phyloP scores from a whole-genome alignment of 2,888 invertebrate species.

The Drosophila niveifrons region DNA sequence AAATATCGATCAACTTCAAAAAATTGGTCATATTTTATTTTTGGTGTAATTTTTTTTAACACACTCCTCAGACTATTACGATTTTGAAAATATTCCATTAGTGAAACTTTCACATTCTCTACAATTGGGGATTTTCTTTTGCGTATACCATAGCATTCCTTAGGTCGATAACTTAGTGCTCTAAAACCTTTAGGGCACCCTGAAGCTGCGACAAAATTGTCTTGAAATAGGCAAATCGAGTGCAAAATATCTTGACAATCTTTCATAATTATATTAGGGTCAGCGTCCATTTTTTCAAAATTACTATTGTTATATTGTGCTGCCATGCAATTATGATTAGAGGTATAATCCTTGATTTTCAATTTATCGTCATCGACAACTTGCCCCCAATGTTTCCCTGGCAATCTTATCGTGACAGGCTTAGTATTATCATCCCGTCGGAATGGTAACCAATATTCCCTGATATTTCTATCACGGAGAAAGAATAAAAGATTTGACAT shows the following conservation, averaged over 20 bases:
- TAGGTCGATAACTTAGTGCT: constrained; percentile 72
- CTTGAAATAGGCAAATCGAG: constrained; percentile 73
- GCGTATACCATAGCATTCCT: constrained; percentile 77
- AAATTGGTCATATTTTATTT: constrained; percentile 6
- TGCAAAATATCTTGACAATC: constrained; percentile 69
- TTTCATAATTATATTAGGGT: background rate
- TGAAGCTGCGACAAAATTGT: constrained; percentile 55
- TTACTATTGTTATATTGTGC: constrained; percentile 7
- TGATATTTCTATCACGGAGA: constrained; percentile 52
- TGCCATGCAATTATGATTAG: constrained; percentile 71
- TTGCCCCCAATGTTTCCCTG: constrained; percentile 85
- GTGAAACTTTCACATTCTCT: constrained; percentile 31
- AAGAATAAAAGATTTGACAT: constrained; percentile 5
- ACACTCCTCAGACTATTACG: constrained; percentile 58
- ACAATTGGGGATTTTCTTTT: constrained; percentile 22
- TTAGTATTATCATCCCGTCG: constrained; percentile 81
- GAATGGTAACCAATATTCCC: constrained; percentile 86
- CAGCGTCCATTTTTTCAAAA: background rate
- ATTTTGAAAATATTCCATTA: constrained; percentile 66
- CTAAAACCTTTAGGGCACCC: constrained; percentile 73
- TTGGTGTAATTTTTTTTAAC: constrained; percentile 47
- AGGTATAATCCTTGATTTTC: constrained; percentile 51
- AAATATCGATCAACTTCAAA: constrained; percentile 52
- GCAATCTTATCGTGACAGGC: constrained; percentile 84
- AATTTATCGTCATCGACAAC: constrained; percentile 44